Base-by-base conservation (phyloP, 1,140 invertebrate species). In the Procambarus clarkii region DNA sequence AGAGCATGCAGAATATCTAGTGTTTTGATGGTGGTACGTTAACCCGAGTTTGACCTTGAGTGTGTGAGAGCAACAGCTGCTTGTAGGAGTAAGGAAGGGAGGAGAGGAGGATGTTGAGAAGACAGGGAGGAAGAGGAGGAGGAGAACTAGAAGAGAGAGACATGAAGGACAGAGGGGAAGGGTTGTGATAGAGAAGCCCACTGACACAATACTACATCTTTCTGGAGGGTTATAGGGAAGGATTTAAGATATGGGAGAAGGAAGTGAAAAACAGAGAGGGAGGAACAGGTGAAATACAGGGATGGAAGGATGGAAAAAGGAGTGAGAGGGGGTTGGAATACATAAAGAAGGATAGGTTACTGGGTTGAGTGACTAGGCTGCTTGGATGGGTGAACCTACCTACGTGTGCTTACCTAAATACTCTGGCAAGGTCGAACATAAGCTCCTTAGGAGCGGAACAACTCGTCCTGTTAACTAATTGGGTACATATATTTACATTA, bases 21-120 rank as follows among this genome's bases (percentile, higher is more conserved):
- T 82, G 54, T 60, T 82, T 60, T 82, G 80, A 48, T 82, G n/a
- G 11, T 5, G 3, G 54, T n/a, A 44, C 80, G 54, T 82, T 82
- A n/a, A 82, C 80, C 80, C 50, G 50, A 18, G 21, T 9, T 60
- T 82, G 54, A 82, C 80, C 80, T 82, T 82, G 80, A 24, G 2
- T 79, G 50, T 44, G 45, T 21, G 15, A 48, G 3, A 7, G 77
- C 15, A 8, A 79, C 45, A 54, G 77, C 77, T 46, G 77, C 45
- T 46, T 54, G 77, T 48, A 34, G 45, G 77, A 54, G 45, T 0
- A 8, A 2, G 48, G 7, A 45, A 48, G 45, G 13, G 77, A 34
- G 77, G 48, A 48, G 13, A 13, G 77, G 1, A n/a, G 45, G 15
- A 60, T 34, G 50, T 11, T 4, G 50, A 8, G 69, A 34, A 58